These are phyloP conservation scores for Zaprionus inermis DNA, from an alignment of 1,140 invertebrate species.

Conservation along the genomic window DNA sequence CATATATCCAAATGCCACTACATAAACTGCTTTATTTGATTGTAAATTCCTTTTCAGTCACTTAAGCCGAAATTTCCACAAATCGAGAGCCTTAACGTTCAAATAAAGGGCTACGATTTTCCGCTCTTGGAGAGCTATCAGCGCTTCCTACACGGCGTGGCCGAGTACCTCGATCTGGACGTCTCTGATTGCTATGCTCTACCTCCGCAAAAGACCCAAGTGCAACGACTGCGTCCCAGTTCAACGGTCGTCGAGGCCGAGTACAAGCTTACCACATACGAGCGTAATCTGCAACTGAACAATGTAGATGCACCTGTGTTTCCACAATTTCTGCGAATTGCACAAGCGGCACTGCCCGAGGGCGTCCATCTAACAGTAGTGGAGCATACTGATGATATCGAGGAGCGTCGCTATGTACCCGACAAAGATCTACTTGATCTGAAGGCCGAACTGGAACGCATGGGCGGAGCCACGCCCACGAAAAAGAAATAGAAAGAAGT, in stretches of 20 bases:
- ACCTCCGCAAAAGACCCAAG: conserved; percentile 88
- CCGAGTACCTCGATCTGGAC: conserved; percentile 90
- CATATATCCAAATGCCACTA: not conserved
- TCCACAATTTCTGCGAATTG: conserved; percentile 88
- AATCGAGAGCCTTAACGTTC: conserved; percentile 91
- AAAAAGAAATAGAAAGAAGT: conserved; percentile 85
- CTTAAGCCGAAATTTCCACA: conserved; percentile 88
- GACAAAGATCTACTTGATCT: conserved; percentile 91
- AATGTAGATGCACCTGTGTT: conserved; percentile 86
- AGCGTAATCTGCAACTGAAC: conserved; percentile 90
- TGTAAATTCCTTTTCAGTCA: conserved; percentile 84
- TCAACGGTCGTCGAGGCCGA: conserved; percentile 88
- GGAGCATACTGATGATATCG: conserved; percentile 86
- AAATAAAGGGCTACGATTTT: conserved; percentile 93
- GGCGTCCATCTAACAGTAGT: conserved; percentile 89
- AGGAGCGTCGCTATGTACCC: conserved; percentile 90
- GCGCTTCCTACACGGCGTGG: conserved; percentile 89
- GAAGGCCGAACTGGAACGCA: conserved; percentile 87
- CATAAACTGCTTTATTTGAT: not conserved
- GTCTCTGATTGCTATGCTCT: conserved; percentile 91
- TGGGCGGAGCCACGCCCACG: conserved; percentile 84
- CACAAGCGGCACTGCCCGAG: conserved; percentile 89
- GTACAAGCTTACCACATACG: conserved; percentile 90
- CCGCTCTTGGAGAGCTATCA: conserved; percentile 92
- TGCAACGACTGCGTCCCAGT: conserved; percentile 89